A percentile compares a stretch with the other conserved stretches of the same genome.
Evolutionary conservation across 92 coral and sea anemone species (phyloP).

Genomic region (Zoanthus gigantus): DNA sequence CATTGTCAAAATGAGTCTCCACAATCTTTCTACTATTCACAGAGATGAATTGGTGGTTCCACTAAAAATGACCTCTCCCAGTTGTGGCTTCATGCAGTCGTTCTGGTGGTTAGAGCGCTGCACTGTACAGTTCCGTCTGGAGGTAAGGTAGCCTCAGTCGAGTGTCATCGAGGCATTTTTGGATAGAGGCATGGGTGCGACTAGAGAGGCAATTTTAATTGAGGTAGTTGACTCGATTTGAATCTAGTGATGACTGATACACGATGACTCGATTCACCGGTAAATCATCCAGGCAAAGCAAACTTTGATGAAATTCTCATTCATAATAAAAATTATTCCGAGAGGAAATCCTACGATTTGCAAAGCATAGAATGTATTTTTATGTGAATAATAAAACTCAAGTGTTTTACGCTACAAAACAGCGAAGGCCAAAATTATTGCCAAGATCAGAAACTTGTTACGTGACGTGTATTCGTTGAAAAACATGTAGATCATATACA

Average conservation of each 20-base stretch:
- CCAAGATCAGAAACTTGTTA: conserved; percentile 5
- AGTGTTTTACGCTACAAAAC: background rate
- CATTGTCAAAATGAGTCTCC: too few species aligned
- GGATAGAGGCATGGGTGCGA: background rate
- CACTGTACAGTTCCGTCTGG: too few species aligned
- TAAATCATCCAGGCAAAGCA: conserved; percentile 16
- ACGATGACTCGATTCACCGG: conserved; percentile 8
- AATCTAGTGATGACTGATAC: conserved; percentile 32
- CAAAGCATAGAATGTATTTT: conserved; percentile 15
- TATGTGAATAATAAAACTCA: background rate
- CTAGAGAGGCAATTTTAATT: background rate
- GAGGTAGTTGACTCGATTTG: conserved; percentile 23
- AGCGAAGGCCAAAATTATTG: background rate
- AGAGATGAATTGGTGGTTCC: too few species aligned
- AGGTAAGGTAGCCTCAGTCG: background rate
- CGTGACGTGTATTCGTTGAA: conserved; percentile 31
- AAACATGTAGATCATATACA: conserved; percentile 23
- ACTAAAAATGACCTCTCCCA: too few species aligned
- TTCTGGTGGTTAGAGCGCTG: too few species aligned
- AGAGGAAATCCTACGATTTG: conserved; percentile 18
- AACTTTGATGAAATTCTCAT: conserved; percentile 8
- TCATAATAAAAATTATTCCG: background rate
- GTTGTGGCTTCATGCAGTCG: too few species aligned
- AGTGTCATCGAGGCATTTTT: conserved; percentile 11
- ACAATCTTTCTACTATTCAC: too few species aligned